Conservation (phyloP, 2,888 invertebrate genomes). For the Rhimphoctona megacephalus region DNA sequence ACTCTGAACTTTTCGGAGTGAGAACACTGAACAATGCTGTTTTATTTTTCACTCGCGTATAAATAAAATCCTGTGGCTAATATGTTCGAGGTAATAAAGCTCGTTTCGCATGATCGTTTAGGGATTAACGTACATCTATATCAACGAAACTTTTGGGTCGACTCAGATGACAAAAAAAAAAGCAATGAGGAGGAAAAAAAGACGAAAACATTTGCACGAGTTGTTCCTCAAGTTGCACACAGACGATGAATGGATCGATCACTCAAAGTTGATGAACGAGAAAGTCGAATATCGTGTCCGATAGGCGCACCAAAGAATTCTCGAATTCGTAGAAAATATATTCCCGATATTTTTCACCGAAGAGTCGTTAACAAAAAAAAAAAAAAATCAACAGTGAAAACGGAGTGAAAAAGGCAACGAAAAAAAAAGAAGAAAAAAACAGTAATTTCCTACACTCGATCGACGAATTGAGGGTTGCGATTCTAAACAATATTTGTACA, state of each 20-base stretch:
- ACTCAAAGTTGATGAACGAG: not conserved
- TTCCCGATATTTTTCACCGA: not conserved
- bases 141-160: not conserved
- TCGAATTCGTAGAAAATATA: not conserved
- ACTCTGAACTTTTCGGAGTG: constrained; percentile 34
- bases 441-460: not conserved
- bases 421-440: too few relatives aligned
- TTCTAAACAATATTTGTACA: not conserved
- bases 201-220: not conserved
- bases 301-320: not conserved
- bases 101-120: not conserved
- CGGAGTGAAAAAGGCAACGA: constrained; percentile 7
- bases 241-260: not conserved
- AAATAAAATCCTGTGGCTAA: constrained; percentile 8
- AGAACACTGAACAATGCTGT: not conserved
- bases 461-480: not conserved
- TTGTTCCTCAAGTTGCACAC: not conserved
- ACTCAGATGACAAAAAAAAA: not conserved
- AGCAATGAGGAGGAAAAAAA: too few relatives aligned
- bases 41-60: constrained; percentile 10
- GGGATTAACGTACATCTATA: not conserved
- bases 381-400: not conserved
- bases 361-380: not conserved
- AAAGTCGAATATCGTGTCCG: not conserved
- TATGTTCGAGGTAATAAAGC: not conserved